phyloP scores from a whole-genome alignment of 2,797 vertebrate species.

The Bucorvus abyssinicus region DNA sequence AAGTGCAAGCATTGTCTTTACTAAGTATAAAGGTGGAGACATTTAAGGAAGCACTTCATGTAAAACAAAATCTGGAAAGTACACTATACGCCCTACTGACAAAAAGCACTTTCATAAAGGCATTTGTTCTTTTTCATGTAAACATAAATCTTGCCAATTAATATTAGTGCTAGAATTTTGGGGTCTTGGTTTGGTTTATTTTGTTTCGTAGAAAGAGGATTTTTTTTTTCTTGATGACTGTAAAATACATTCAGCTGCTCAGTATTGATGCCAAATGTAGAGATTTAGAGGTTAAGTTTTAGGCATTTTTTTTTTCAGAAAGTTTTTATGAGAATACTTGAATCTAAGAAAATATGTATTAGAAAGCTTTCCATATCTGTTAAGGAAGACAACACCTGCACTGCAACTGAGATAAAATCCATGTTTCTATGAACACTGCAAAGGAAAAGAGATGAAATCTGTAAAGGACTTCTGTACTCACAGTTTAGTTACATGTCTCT shows the following conservation, averaged over 20 bases:
- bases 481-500: background rate
- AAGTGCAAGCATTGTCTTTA: conserved; percentile 19
- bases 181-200: background rate
- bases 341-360: background rate
- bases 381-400: background rate
- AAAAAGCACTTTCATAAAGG: background rate
- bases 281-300: background rate
- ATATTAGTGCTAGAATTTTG: background rate
- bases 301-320: background rate
- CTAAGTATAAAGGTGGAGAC: conserved; percentile 16
- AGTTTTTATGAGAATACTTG: background rate
- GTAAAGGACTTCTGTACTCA: background rate
- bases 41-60: background rate
- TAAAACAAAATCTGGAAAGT: background rate
- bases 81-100: background rate
- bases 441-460: background rate
- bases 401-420: background rate
- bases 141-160: background rate
- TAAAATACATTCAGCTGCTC: background rate
- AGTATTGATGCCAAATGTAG: background rate
- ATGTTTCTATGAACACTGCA: background rate
- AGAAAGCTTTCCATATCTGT: background rate
- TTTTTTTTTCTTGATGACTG: background rate
- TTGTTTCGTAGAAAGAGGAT: background rate
- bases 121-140: background rate